phyloP scores from a whole-genome alignment of 2,888 invertebrate genomes.

The Merodon equestris region DNA sequence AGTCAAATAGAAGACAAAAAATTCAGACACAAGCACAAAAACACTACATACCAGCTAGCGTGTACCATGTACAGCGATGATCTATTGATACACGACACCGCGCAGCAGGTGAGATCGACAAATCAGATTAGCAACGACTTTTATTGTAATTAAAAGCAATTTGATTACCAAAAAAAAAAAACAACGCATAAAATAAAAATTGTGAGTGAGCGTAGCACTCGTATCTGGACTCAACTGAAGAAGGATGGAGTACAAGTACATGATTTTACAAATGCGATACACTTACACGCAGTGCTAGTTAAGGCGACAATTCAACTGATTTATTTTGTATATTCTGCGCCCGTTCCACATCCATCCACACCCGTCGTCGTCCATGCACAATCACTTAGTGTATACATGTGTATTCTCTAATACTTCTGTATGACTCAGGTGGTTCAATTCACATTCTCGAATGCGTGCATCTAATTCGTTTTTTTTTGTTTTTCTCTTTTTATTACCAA shows the following conservation, averaged over 20 bases:
- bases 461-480: neutral
- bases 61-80: constrained; percentile 47
- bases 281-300: constrained; percentile 13
- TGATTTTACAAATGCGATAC: no score
- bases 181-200: constrained; percentile 7
- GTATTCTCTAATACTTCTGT: constrained; percentile 4
- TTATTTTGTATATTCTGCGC: constrained; percentile 11
- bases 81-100: constrained; percentile 59
- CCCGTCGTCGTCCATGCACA: no score
- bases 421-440: constrained; percentile 9
- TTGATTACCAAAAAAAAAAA: constrained; percentile 48
- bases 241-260: no score
- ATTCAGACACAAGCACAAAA: constrained; percentile 2
- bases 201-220: neutral
- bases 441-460: no score
- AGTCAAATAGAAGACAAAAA: neutral
- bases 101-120: constrained; percentile 63
- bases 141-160: constrained; percentile 66
- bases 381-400: no score
- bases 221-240: neutral
- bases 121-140: constrained; percentile 56
- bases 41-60: constrained; percentile 10
- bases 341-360: constrained; percentile 10
- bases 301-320: constrained; percentile 8
- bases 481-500: constrained; percentile 18